Evolutionary conservation across 2,113 vertebrate genomes (phyloP), one percentile per base, ranked within the genome.

Genomic region (Lepisosteus oculatus): DNA sequence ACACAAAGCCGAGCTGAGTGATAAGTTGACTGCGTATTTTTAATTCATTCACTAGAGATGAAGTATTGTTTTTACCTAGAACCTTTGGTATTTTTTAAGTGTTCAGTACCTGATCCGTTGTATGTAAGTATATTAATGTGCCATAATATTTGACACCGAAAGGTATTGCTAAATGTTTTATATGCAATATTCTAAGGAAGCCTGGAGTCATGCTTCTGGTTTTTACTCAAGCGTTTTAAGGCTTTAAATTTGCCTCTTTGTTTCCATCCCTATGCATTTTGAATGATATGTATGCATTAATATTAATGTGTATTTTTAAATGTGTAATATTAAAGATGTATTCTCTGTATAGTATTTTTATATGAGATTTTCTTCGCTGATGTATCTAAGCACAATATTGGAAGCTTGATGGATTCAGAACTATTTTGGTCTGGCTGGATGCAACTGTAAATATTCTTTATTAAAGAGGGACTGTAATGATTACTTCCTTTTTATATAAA

Each of bases 291-390:
- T 85, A 74, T 79, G 85, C 82, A 70, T 15, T 67, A 83, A 83
- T 87, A 79, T 79, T 75, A 93, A 93, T 88, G 86, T 95, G 95
- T 95, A 92, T 95, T 97, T 95, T 95, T 94, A 93, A 93, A 93
- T 90, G 93, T 94, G 93, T 93, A 91, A 79, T 75, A 90, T 87
- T 83, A 92, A 93, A 95, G 91, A 84, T 94, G 90, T 93, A 95
- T 94, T 94, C 94, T 93, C 91, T 97, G 94, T 96, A 97, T 94
- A 95, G 89, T 98, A 98, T 98, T 98, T 99, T 98, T 98, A 80
- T 97, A 98, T 90, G 75, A 85, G 78, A 87, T 93, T 90, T 92
- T 92, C 90, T 92, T 91, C 65, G 41, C 55, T 57, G 69, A 89
- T 88, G 87, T 89, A 89, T 90, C 85, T 85, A 93, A 91, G 90